Evolutionary conservation across 2,797 vertebrate species (phyloP).

Genomic region (Muraenolepis orangiensis): DNA sequence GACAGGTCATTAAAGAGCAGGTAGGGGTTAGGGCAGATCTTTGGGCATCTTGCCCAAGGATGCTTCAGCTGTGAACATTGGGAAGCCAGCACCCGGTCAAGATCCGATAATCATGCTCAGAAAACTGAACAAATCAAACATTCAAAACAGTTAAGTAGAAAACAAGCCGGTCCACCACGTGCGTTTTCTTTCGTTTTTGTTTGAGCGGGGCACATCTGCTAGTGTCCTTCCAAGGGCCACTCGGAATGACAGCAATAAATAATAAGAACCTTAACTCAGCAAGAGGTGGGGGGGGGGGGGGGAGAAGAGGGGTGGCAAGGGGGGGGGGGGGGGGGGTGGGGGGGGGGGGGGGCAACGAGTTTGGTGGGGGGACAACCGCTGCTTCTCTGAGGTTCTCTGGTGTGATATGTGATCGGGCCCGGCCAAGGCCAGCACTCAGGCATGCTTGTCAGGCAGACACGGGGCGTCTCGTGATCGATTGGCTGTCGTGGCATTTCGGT

Average conservation of each 20-base stretch:
- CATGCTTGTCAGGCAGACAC: not conserved
- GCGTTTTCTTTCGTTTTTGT: not conserved
- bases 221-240: not conserved
- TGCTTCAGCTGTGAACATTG: no score
- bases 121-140: no score
- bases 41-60: no score
- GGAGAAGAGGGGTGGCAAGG: not conserved
- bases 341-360: not conserved
- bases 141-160: no score
- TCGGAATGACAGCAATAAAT: not conserved
- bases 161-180: not conserved
- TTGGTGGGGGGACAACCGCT: not conserved
- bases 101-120: no score
- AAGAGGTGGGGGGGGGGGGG: not conserved
- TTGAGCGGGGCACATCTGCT: not conserved
- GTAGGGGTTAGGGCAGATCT: not conserved
- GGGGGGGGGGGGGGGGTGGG: not conserved
- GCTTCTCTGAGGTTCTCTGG: not conserved
- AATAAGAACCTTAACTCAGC: not conserved
- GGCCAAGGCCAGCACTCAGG: not conserved
- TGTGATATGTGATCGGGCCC: not conserved
- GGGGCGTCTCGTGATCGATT: not conserved
- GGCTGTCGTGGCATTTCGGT: slow-evolving; percentile 11
- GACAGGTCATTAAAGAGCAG: not conserved
- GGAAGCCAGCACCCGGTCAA: no score